These are phyloP conservation scores for Amphipoea oculea DNA, from an alignment of 2,888 invertebrate species.

Conservation along the genomic window DNA sequence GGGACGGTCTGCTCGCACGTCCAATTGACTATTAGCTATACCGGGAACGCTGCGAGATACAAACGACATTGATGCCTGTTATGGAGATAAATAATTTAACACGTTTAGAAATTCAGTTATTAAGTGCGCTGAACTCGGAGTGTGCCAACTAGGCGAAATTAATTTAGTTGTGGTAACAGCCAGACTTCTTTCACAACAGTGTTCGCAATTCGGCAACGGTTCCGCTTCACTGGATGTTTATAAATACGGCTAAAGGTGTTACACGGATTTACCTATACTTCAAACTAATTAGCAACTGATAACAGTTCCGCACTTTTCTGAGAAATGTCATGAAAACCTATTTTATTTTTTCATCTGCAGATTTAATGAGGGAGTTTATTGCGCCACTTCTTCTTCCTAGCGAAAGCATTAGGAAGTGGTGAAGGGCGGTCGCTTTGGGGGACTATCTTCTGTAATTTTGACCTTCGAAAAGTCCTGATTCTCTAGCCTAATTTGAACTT, in stretches of 20 bases:
- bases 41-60: slow-evolving; percentile 67
- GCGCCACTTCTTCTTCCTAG: neutral
- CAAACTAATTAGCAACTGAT: slow-evolving; percentile 24
- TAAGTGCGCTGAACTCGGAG: slow-evolving; percentile 35
- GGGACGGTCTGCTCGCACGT: slow-evolving; percentile 79
- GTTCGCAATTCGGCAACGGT: slow-evolving; percentile 77
- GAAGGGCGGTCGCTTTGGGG: neutral
- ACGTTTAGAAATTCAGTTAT: slow-evolving; percentile 50
- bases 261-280: slow-evolving; percentile 41
- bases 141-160: slow-evolving; percentile 58
- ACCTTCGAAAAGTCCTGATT: neutral
- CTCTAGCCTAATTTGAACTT: neutral
- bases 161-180: slow-evolving; percentile 56
- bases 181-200: slow-evolving; percentile 75
- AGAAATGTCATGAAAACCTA: neutral
- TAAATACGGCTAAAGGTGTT: slow-evolving; percentile 58
- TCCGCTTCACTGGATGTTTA: slow-evolving; percentile 71
- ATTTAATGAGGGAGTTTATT: too few relatives aligned
- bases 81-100: slow-evolving; percentile 57
- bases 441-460: neutral
- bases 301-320: slow-evolving; percentile 26
- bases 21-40: slow-evolving; percentile 78
- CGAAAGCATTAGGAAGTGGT: neutral
- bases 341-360: neutral
- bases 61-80: slow-evolving; percentile 62